Evolutionary conservation across 2,113 vertebrate species (phyloP).

Genomic region (Odocoileus virginianus): DNA sequence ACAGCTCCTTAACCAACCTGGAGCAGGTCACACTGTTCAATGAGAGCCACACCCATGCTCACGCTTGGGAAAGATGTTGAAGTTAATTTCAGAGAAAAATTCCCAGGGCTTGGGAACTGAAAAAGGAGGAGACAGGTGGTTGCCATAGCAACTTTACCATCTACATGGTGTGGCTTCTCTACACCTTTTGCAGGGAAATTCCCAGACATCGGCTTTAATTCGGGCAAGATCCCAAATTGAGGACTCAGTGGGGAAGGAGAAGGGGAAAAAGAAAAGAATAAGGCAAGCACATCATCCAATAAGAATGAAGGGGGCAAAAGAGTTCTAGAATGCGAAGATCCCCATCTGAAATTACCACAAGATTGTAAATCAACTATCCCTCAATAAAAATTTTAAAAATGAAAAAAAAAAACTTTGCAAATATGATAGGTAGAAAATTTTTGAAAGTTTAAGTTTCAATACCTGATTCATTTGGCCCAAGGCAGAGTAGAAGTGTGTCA

Average conservation of each 20-base stretch:
- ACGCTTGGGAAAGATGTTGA: background rate
- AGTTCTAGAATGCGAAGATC: background rate
- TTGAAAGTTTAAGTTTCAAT: background rate
- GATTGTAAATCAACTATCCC: background rate
- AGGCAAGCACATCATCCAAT: background rate
- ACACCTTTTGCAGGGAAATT: background rate
- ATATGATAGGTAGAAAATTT: background rate
- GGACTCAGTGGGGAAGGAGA: background rate
- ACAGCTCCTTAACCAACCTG: background rate
- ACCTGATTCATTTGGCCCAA: background rate
- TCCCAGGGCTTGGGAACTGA: background rate
- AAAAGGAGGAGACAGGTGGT: background rate
- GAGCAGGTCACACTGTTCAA: background rate
- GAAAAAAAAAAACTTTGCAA: background rate
- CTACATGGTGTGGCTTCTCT: background rate
- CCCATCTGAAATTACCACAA: background rate
- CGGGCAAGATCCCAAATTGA: background rate
- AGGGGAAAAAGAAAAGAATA: background rate
- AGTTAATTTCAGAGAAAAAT: constrained; percentile 3
- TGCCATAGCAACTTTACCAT: background rate
- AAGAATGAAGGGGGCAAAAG: background rate
- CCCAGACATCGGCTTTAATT: background rate
- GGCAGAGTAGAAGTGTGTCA: background rate
- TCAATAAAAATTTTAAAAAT: background rate
- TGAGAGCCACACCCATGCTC: background rate